Conservation (phyloP, 2,113 vertebrate genomes). For the Phylloscopus trochiloides region DNA sequence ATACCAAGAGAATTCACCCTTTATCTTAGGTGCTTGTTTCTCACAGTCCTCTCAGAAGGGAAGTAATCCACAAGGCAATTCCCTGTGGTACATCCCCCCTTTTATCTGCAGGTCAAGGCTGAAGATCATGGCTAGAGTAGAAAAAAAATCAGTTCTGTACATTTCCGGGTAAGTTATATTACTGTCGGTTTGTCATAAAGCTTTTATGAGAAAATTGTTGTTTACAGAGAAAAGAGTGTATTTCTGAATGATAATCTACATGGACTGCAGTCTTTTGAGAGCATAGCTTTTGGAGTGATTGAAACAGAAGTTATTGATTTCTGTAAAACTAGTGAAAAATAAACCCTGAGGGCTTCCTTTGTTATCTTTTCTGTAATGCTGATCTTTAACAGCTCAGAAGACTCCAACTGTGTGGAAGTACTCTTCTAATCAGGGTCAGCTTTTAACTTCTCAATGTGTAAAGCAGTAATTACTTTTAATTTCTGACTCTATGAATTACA, state of each 20-base stretch:
- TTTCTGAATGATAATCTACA: not conserved
- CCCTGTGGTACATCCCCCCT: fast-evolving
- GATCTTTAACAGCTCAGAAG: not conserved
- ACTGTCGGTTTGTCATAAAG: not conserved
- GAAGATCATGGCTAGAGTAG: not conserved
- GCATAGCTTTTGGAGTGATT: not conserved
- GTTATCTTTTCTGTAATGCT: not conserved
- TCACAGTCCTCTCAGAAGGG: not conserved
- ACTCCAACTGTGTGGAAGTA: not conserved
- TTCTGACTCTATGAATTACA: not conserved
- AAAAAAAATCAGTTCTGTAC: not conserved
- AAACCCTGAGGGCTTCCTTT: not conserved
- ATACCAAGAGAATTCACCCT: not conserved
- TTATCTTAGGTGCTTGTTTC: not conserved
- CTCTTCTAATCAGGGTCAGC: not conserved
- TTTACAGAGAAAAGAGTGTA: not conserved
- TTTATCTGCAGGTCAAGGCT: not conserved
- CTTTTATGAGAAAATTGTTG: not conserved
- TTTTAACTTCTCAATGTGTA: not conserved
- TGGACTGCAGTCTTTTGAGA: not conserved
- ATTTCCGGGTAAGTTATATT: not conserved
- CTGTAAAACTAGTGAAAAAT: not conserved
- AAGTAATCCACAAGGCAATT: not conserved
- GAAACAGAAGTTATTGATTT: not conserved
- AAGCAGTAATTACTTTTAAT: conserved; percentile 27